Evolutionary conservation across 2,888 invertebrate genomes (phyloP).

Genomic region (Keiferia lycopersicella): DNA sequence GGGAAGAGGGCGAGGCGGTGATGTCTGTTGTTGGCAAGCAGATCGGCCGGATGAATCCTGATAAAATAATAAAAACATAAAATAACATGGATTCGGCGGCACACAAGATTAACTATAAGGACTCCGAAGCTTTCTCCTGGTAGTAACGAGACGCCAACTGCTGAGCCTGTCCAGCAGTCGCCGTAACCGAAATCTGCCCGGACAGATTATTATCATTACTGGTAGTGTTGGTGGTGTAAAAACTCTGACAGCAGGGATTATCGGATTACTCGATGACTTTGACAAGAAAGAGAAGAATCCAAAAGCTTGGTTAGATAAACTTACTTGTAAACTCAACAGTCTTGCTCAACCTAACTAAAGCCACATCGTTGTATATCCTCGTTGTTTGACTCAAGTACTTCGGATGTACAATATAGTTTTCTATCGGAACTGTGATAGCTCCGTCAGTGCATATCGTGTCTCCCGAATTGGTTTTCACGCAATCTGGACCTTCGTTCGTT

Average conservation of each 20-base stretch:
- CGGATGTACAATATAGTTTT: constrained; percentile 65
- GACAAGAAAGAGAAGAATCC: too few species aligned
- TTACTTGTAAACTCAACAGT: constrained; percentile 61
- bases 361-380: constrained; percentile 63
- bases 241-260: too few species aligned
- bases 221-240: too few species aligned
- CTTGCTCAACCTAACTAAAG: constrained; percentile 63
- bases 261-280: too few species aligned
- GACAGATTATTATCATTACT: too few species aligned
- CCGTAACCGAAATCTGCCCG: too few species aligned
- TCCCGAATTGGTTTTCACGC: constrained; percentile 47
- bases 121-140: too few species aligned
- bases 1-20: constrained; percentile 38
- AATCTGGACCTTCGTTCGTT: constrained; percentile 59
- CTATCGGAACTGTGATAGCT: constrained; percentile 57
- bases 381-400: constrained; percentile 47
- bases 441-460: constrained; percentile 66
- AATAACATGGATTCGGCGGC: neutral
- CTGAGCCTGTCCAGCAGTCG: too few species aligned
- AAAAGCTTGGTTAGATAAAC: neutral
- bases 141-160: too few species aligned
- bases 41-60: constrained; percentile 69
- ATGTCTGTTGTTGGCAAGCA: constrained; percentile 58
- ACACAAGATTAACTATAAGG: too few species aligned
- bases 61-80: constrained; percentile 33